Evolutionary conservation across 1,140 invertebrate species (phyloP), one percentile per base, ranked within the genome.

Genomic region (Dinoponera quadriceps): DNA sequence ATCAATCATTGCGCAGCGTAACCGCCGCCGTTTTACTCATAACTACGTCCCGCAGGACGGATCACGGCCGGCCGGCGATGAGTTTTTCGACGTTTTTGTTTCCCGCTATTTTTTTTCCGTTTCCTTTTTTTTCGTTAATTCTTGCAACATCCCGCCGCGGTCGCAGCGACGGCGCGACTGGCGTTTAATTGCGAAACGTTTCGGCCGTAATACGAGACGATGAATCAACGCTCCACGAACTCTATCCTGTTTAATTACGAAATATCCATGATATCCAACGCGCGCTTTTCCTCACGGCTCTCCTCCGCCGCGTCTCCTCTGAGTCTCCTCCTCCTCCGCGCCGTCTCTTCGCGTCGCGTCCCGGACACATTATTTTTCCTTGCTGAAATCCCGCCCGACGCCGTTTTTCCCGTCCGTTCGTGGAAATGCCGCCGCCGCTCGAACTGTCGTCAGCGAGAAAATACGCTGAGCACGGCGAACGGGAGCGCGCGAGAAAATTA

Each of bases 231-330:
- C 55, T 63, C 69, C 86, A 78, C 73, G 83, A 83, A 85, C 83
- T 88, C 86, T 88, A 88, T 88, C 83, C 86, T 65, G 86, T 88
- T 88, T 88, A 88, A 88, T 88, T 88, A 85, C 87, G 83, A 88
- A 88, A 88, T 88, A 88, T 88, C 69, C 83, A 44, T 54, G 9
- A 63, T 74, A 49, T 38, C 77, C 85, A 25, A 3, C n/a, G 38
- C 38, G 1, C 29, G 13, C 33, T 11, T 27, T 2, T 11, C 1
- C 16, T 14, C 38, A 7, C 71, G 22, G 18, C 33, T 59, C 22
- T 33, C 9, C n/a, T 22, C 55, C 25, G 27, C 29, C 27, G 9
- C 27, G 13, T 16, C 16, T 38, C 22, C 51, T 62, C 55, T n/a
- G 33, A 55, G 54, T 60, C 48, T 62, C 11, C 78, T 11, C 11